Evolutionary conservation across 2,888 invertebrate genomes (phyloP).

Genomic region (Drosophila mimica): DNA sequence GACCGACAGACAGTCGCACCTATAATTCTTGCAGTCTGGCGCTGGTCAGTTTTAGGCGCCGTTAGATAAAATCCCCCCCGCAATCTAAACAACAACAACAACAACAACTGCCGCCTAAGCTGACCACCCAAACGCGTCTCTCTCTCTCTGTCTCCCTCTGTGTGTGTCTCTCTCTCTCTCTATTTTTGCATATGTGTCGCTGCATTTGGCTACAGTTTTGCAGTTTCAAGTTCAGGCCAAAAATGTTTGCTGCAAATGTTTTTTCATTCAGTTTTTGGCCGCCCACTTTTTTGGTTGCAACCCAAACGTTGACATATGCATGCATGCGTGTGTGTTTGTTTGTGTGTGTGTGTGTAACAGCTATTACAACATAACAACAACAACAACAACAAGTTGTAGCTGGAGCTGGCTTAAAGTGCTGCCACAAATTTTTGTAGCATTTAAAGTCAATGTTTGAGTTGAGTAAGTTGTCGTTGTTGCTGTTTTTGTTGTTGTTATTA

Average conservation of each 20-base stretch:
- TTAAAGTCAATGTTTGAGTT: slow-evolving; percentile 64
- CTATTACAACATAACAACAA: slow-evolving; percentile 13
- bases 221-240: slow-evolving; percentile 76
- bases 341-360: slow-evolving; percentile 3
- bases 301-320: slow-evolving; percentile 46
- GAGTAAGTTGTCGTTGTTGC: slow-evolving; percentile 36
- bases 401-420: slow-evolving; percentile 53
- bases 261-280: slow-evolving; percentile 18
- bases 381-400: slow-evolving; percentile 14
- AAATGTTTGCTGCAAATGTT: slow-evolving; percentile 56
- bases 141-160: slow-evolving; percentile 17
- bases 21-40: slow-evolving; percentile 74
- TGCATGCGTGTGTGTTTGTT: not conserved
- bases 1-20: slow-evolving; percentile 48
- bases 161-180: slow-evolving; percentile 6
- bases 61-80: slow-evolving; percentile 64
- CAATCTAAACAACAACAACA: slow-evolving; percentile 15
- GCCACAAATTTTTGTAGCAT: slow-evolving; percentile 50
- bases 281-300: slow-evolving; percentile 23
- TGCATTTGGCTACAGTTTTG: slow-evolving; percentile 59
- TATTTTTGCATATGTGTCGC: slow-evolving; percentile 28
- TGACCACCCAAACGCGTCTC: slow-evolving; percentile 17
- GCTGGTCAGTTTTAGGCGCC: slow-evolving; percentile 75
- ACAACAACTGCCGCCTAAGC: slow-evolving; percentile 11
- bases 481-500: slow-evolving; percentile 15